Evolutionary conservation across 2,888 invertebrate genomes (phyloP).

Genomic region (Agonum fuliginosum): DNA sequence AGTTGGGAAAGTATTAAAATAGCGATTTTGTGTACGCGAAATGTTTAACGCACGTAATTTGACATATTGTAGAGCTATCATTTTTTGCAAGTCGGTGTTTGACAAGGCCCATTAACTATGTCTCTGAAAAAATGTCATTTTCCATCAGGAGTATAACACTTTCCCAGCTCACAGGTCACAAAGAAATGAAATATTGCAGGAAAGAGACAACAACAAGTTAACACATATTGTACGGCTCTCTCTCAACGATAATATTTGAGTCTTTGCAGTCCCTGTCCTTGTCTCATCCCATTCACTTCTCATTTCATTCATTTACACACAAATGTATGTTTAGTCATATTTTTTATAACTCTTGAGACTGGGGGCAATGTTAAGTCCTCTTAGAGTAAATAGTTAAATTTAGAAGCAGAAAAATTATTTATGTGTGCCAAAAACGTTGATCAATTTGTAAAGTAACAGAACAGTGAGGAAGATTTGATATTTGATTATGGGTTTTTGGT

Average conservation of each 20-base stretch:
- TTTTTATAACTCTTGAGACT: conserved; percentile 57
- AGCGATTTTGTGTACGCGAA: conserved; percentile 5
- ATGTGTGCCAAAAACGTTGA: conserved; percentile 55
- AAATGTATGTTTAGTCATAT: conserved; percentile 50
- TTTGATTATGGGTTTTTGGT: conserved; percentile 51
- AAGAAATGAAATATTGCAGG: conserved; percentile 24
- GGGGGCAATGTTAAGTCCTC: conserved; percentile 28
- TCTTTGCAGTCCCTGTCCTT: conserved; percentile 5
- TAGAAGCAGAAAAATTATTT: conserved; percentile 52
- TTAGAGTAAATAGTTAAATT: conserved; percentile 39
- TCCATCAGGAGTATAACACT: conserved; percentile 21
- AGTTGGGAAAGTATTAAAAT: conserved; percentile 11
- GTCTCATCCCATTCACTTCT: not conserved
- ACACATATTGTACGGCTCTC: not conserved
- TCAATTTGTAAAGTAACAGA: conserved; percentile 40
- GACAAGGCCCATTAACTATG: conserved; percentile 46
- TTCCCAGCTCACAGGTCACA: conserved; percentile 18
- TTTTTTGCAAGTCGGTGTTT: conserved; percentile 47
- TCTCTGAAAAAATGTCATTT: conserved; percentile 41
- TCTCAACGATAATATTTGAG: conserved; percentile 31
- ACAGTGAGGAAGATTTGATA: conserved; percentile 20
- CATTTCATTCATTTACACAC: conserved; percentile 26
- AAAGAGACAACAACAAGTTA: not conserved
- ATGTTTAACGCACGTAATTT: conserved; percentile 18
- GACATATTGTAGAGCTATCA: conserved; percentile 34